Evolutionary conservation across 1,140 invertebrate species (phyloP), one percentile per base, ranked within the genome.

Genomic region (Drosophila miranda): DNA sequence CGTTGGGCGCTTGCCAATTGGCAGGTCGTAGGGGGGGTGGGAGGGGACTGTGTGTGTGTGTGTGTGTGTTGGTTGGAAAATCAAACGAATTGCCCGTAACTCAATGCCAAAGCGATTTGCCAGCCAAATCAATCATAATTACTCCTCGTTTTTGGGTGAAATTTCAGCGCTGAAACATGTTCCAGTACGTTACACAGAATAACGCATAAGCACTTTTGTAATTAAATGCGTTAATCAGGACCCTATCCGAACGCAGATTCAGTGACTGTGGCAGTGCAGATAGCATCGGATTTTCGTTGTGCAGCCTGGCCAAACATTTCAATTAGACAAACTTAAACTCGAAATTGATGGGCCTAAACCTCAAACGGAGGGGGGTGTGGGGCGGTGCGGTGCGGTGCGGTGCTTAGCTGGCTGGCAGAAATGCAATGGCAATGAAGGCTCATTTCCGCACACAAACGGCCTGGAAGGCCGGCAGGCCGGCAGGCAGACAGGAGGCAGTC

Each of bases 311-410:
- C 67, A 82, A 87, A 82, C 83, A 87, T 87, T 87, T 87, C 82
- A 87, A 87, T 87, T 87, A 88, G 78, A 87, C 78, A 86, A 86
- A 82, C 74, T 82, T 87, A 78, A 82, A 74, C 78, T 77, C 62
- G 55, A 78, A 86, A 81, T 87, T 76, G 73, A 76, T 76, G 72
- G 73, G 78, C 77, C 69, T 57, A 72, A 68, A 54, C 51, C 72
- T 61, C 50, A 62, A 55, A 72, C 45, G 50, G 68, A 68, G 30
- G n/a, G 4, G 4, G 13, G 8, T 14, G 16, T 5, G 1, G 53
- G 3, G 19, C 9, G 2, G 16, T 0, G 1, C n/a, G 2, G 23
- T 11, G 14, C 28, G 19, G 30, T 48, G 48, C 38, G 30, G 53
- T 62, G 73, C 54, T 23, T 23, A 19, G 23, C 23, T 26, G 23